Evolutionary conservation across 2,888 invertebrate species (phyloP).

Genomic region (Macrosiphum euphorbiae): DNA sequence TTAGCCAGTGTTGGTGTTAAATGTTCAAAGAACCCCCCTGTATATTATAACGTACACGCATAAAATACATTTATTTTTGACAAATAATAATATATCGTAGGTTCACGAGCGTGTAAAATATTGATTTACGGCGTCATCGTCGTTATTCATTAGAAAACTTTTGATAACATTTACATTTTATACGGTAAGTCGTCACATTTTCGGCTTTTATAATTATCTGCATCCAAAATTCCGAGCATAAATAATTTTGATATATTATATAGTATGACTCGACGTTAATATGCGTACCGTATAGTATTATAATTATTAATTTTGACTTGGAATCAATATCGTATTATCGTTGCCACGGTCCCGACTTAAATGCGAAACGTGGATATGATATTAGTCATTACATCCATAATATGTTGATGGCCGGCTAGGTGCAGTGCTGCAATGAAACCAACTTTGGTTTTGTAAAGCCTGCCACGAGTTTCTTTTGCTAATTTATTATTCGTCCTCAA

Average conservation of each 20-base stretch:
- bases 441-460: neutral
- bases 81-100: neutral
- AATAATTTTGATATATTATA: neutral
- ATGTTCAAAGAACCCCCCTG: neutral
- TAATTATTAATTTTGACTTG: neutral
- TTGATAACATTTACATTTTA: neutral
- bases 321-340: neutral
- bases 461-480: neutral
- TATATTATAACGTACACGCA: neutral
- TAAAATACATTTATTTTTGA: slow-evolving; percentile 7
- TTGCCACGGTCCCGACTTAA: neutral
- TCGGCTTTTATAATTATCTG: slow-evolving; percentile 12
- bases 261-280: neutral
- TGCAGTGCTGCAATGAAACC: neutral
- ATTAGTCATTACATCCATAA: neutral
- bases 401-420: neutral
- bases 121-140: neutral
- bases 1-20: neutral
- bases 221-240: neutral
- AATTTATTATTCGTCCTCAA: neutral
- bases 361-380: neutral
- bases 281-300: neutral
- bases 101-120: neutral
- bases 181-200: neutral
- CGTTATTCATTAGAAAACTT: slow-evolving; percentile 7